phyloP scores from a whole-genome alignment of 2,113 vertebrate genomes.

The Lasiurus cinereus region DNA sequence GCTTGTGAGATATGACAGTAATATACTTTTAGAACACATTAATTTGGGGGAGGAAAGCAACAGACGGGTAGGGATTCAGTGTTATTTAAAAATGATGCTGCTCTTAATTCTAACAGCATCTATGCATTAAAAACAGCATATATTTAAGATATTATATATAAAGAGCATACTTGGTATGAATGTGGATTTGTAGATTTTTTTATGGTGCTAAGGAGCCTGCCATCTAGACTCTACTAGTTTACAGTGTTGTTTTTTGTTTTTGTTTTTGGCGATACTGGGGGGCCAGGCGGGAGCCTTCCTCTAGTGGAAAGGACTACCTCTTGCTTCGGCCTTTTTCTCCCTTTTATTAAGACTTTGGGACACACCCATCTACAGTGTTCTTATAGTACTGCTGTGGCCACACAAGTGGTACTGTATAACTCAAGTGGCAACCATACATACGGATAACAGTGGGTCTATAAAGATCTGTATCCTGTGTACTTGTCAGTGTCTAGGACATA shows the following conservation, averaged over 20 bases:
- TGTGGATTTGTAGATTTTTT: conserved; percentile 10
- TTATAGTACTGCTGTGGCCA: background rate
- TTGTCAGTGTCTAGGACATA: background rate
- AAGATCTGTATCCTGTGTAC: background rate
- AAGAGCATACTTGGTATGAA: background rate
- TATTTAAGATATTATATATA: conserved; percentile 31
- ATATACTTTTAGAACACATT: background rate
- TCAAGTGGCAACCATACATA: background rate
- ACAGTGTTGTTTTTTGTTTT: background rate
- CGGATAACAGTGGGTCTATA: background rate
- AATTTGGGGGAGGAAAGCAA: background rate
- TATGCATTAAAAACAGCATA: background rate
- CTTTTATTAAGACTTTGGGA: too few species aligned
- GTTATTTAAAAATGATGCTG: conserved; percentile 48
- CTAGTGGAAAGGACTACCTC: too few species aligned
- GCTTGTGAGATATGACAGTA: background rate
- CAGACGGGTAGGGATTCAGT: background rate
- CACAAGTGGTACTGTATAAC: background rate
- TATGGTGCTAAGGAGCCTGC: background rate
- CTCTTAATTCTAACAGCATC: background rate
- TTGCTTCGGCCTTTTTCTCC: too few species aligned
- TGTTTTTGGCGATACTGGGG: too few species aligned
- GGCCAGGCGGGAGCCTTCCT: too few species aligned
- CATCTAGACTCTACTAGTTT: background rate
- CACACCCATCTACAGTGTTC: background rate